Base-by-base conservation (phyloP, 2,888 invertebrate genomes). In the Brassicogethes aeneus region DNA sequence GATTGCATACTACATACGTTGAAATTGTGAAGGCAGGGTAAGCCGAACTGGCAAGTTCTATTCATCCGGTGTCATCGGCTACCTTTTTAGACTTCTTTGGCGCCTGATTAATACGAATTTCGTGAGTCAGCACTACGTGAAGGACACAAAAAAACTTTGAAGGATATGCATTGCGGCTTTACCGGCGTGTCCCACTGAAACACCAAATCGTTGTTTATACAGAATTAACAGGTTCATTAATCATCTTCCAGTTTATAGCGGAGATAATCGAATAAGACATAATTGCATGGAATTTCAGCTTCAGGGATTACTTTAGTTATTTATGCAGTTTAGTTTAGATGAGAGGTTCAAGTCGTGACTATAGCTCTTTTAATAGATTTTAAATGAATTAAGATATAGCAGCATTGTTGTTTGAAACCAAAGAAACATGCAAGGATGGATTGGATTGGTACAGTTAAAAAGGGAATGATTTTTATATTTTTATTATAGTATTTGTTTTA, bases 271-370 rank as follows among this genome's bases (percentile, higher is more conserved):
- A 23, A 23, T 23, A 23, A 23, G 23, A 23, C 23, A 10, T 23
- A 23, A 36, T 37, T 31, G 37, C 33, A 35, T 42, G 42, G 42
- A 45, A 45, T 45, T 37, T 16, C 42, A 45, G 45, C 45, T 42
- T 40, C 40, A 35, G 16, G 36, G 42, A 40, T 42, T 45, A 45
- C 40, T 42, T 40, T 37, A 42, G 45, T 45, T 45, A 42, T 42
- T 35, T 40, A 42, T 23, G 23, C 23, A 5, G 23, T 23, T 23
- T 7, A 10, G 5, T 23, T 23, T 23, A 23, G 5, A 23, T 23
- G 10, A 23, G 23, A 23, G 10, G 23, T 23, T 23, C 5, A 10
- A 23, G 23, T 23, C 23, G 23, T 23, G 23, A 23, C 23, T 23
- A 7, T 23, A 23, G 23, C 10, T 23, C 10, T 23, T 23, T 7